Percentiles rank a stretch among this genome's conserved stretches.
phyloP scores from a whole-genome alignment of 2,113 vertebrate species.

The Lepus europaeus region DNA sequence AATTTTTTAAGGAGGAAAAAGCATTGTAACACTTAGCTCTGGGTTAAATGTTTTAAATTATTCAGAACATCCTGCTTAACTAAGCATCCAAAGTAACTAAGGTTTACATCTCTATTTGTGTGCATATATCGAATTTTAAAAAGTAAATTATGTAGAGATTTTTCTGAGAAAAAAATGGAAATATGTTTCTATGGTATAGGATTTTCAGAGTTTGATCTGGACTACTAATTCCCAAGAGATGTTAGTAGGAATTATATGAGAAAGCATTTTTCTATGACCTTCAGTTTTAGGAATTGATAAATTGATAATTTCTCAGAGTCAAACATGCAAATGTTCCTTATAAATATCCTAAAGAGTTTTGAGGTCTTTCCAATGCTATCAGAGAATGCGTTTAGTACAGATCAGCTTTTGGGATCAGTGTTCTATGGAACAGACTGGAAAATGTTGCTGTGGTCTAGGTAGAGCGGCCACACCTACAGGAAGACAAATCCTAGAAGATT shows the following conservation, averaged over 20 bases:
- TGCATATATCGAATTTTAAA: neutral
- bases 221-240: constrained; percentile 26
- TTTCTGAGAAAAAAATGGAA: constrained; percentile 2
- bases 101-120: constrained; percentile 24
- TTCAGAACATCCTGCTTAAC: neutral
- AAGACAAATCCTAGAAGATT: constrained; percentile 21
- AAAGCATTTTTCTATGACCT: neutral
- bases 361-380: constrained; percentile 12
- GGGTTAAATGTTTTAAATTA: neutral
- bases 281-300: constrained; percentile 17
- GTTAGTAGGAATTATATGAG: neutral
- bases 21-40: neutral
- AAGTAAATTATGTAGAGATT: constrained; percentile 1
- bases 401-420: neutral
- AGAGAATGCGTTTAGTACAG: constrained; percentile 32
- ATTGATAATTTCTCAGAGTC: constrained; percentile 3
- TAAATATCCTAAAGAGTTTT: neutral
- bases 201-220: constrained; percentile 13
- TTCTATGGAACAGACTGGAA: neutral
- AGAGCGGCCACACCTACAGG: neutral
- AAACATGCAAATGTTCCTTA: neutral
- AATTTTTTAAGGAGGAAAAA: neutral
- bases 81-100: constrained; percentile 16
- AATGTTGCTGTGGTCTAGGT: neutral
- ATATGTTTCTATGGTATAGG: neutral